A percentile compares a stretch with the other conserved stretches of the same genome.
Conservation (phyloP, 2,797 vertebrate genomes). For the Perdix hodgsoniae region DNA sequence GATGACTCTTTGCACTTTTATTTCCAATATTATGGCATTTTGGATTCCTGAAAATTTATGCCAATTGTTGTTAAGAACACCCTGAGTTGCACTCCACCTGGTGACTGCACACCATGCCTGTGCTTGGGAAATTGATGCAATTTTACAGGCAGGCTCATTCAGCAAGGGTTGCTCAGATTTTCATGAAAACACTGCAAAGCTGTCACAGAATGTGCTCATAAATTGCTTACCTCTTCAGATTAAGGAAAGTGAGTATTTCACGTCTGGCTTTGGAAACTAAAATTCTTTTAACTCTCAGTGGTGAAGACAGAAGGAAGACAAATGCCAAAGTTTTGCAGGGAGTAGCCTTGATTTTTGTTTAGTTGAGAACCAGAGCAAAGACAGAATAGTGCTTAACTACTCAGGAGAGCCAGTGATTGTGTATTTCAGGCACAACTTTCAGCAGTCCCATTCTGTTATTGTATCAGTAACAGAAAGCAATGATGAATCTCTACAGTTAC, state of each 20-base stretch:
- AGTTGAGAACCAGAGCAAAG: slow-evolving; percentile 50
- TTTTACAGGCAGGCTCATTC: background rate
- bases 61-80: background rate
- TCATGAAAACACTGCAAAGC: background rate
- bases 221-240: background rate
- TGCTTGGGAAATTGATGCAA: background rate
- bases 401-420: slow-evolving; percentile 20
- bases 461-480: slow-evolving; percentile 21
- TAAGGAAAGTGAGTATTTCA: background rate
- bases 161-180: background rate
- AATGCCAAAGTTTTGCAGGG: background rate
- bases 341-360: slow-evolving; percentile 31
- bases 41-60: background rate
- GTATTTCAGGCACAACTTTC: slow-evolving; percentile 15
- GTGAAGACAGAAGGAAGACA: slow-evolving; percentile 11
- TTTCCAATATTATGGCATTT: background rate
- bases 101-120: accelerated
- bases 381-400: background rate
- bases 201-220: background rate
- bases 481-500: background rate
- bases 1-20: background rate
- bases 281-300: background rate
- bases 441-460: background rate
- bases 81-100: accelerated
- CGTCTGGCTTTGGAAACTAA: background rate